Conservation (phyloP, 2,797 vertebrate species). For the Chelidonichthys spinosus region DNA sequence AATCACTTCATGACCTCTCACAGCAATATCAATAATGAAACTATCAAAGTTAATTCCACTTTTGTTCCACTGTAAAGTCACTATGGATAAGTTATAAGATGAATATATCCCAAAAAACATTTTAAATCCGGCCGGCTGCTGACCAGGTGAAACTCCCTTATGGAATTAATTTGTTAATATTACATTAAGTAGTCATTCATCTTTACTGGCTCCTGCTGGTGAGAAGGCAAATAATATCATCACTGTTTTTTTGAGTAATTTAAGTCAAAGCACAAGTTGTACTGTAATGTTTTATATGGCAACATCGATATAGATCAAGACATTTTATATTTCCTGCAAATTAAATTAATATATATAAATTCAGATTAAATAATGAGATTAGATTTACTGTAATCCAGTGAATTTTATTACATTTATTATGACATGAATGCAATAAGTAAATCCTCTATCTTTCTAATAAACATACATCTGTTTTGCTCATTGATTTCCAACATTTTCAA, state of each 20-base stretch:
- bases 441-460: too few species aligned
- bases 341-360: neutral
- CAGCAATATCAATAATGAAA: neutral
- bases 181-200: neutral
- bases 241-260: neutral
- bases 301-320: too few species aligned
- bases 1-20: conserved; percentile 22
- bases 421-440: too few species aligned
- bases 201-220: neutral
- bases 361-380: too few species aligned
- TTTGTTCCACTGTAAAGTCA: neutral
- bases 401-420: too few species aligned
- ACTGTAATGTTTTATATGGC: neutral
- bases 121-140: neutral
- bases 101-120: neutral
- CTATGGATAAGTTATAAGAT: neutral
- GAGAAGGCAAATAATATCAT: neutral
- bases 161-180: neutral
- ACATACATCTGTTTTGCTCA: neutral
- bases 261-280: too few species aligned
- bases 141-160: neutral
- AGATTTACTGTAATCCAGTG: too few species aligned
- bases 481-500: neutral
- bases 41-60: neutral
- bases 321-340: neutral